phyloP scores from a whole-genome alignment of 2,888 invertebrate species.

The Arctia plantaginis region DNA sequence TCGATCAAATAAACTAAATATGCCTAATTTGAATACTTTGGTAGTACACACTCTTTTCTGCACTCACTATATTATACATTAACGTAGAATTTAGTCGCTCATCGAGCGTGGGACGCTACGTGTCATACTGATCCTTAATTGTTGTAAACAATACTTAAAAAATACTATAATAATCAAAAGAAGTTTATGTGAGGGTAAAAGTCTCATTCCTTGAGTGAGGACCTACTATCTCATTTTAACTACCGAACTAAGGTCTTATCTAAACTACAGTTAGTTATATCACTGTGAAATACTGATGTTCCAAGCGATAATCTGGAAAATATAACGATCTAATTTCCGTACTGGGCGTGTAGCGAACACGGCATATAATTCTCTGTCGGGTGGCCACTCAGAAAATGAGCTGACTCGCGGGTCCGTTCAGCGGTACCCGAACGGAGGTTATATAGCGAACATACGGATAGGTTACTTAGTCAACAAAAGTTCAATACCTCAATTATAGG shows the following conservation, averaged over 20 bases:
- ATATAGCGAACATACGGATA: constrained; percentile 43
- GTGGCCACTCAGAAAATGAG: constrained; percentile 71
- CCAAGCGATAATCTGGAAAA: constrained; percentile 52
- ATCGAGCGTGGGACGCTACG: too few relatives aligned
- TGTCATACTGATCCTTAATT: not conserved
- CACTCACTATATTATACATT: not conserved
- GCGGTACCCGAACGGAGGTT: constrained; percentile 54
- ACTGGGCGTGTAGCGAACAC: constrained; percentile 52
- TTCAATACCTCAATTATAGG: not conserved
- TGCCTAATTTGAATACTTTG: not conserved
- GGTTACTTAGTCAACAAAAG: not conserved
- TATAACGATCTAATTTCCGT: constrained; percentile 61
- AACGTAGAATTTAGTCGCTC: not conserved
- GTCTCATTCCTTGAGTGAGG: not conserved
- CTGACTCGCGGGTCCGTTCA: constrained; percentile 69
- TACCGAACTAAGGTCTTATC: not conserved
- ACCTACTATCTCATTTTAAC: constrained; percentile 4
- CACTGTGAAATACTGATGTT: constrained; percentile 37
- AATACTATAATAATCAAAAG: not conserved
- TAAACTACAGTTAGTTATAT: constrained; percentile 16
- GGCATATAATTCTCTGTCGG: constrained; percentile 71
- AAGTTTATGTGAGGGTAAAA: not conserved
- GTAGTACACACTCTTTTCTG: not conserved
- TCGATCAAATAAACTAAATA: too few relatives aligned
- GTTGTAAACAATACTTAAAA: not conserved